These are phyloP conservation scores for Loriculus beryllinus DNA, from an alignment of 2,797 vertebrate genomes.

Conservation along the genomic window DNA sequence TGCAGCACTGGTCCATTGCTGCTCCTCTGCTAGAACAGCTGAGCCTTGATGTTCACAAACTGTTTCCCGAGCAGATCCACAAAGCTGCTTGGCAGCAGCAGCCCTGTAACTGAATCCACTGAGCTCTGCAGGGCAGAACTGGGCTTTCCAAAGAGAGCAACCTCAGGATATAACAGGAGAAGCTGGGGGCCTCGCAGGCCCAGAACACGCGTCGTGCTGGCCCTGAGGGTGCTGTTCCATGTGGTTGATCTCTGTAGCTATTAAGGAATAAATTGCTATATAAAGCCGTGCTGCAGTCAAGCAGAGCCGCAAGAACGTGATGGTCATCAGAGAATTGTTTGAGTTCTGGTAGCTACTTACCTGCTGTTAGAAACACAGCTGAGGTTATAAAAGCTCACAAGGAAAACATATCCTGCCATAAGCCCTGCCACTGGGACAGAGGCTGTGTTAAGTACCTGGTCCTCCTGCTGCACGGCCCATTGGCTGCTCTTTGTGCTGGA, in stretches of 20 bases:
- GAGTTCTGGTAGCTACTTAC: conserved; percentile 33
- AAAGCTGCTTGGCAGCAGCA: not conserved
- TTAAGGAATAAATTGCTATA: not conserved
- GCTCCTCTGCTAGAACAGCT: not conserved
- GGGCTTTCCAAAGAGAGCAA: conserved; percentile 27
- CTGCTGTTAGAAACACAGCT: not conserved
- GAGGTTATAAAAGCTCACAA: not conserved
- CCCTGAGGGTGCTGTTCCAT: not conserved
- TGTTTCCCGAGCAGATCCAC: not conserved
- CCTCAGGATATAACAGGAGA: conserved; percentile 21
- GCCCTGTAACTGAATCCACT: not conserved
- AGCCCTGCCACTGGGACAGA: not conserved
- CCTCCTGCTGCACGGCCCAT: not conserved
- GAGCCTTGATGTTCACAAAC: not conserved
- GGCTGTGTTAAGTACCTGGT: not conserved
- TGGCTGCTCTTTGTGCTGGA: not conserved
- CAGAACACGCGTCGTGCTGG: conserved; percentile 24
- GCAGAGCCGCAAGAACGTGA: not conserved
- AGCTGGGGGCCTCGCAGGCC: conserved; percentile 28
- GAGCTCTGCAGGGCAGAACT: not conserved
- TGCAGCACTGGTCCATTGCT: not conserved
- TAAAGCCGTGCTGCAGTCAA: not conserved
- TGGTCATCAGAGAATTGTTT: conserved; percentile 11
- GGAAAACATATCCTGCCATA: not conserved
- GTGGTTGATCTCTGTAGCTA: not conserved